A percentile compares a stretch with the other conserved stretches of the same genome.
Evolutionary conservation across 1,140 invertebrate species (phyloP).

Genomic region (Anagrus nilaparvatae): DNA sequence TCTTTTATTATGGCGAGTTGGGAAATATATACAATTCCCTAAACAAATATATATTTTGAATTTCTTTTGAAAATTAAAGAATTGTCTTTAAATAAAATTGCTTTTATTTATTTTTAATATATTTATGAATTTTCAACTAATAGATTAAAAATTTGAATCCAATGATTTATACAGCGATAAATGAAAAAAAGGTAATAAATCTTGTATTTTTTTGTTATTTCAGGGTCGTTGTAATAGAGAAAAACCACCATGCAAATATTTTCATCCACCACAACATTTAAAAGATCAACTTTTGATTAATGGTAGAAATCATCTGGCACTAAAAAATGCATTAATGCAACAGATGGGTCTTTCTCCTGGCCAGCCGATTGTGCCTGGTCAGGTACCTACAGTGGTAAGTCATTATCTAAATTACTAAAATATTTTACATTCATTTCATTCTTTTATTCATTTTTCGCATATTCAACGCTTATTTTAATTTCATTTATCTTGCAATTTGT

Average conservation of each 20-base stretch:
- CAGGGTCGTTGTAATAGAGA: constrained; percentile 99
- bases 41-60: too few species aligned
- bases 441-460: constrained; percentile 13
- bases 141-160: too few species aligned
- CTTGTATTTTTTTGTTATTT: constrained; percentile 36
- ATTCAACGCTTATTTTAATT: background rate
- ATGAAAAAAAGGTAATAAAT: too few species aligned
- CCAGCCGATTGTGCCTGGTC: constrained; percentile 77
- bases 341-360: constrained; percentile 86
- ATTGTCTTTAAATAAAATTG: too few species aligned
- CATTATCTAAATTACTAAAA: constrained; percentile 9
- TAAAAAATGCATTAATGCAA: constrained; percentile 94
- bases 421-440: constrained; percentile 10
- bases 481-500: background rate
- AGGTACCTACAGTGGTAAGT: constrained; percentile 85
- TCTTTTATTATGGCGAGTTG: too few species aligned
- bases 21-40: too few species aligned
- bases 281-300: constrained; percentile 99
- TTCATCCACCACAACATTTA: constrained; percentile 98
- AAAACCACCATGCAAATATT: constrained; percentile 99
- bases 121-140: too few species aligned
- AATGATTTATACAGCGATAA: too few species aligned
- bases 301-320: constrained; percentile 95
- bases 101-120: too few species aligned
- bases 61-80: too few species aligned